Conservation (phyloP, 2,113 vertebrate species). For the Struthidea cinerea region DNA sequence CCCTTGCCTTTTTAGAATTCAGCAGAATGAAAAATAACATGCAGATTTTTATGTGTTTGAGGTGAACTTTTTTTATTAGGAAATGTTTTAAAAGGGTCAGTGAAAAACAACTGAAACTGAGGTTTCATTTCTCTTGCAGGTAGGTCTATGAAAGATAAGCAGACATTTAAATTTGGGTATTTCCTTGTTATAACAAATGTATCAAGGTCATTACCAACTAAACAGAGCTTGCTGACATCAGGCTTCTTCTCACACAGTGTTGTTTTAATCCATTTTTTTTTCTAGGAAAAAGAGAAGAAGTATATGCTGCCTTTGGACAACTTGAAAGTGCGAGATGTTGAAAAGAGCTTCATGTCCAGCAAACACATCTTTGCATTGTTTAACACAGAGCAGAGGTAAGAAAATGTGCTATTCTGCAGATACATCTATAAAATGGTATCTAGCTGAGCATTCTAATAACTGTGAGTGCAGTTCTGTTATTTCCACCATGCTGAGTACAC, state of each 20-base stretch:
- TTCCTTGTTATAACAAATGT: not conserved
- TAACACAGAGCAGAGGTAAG: conserved; percentile 95
- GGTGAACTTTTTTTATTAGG: conserved; percentile 30
- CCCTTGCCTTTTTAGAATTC: not conserved
- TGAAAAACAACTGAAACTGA: conserved; percentile 4
- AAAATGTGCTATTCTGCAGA: conserved; percentile 47
- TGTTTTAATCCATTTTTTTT: not conserved
- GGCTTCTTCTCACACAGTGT: not conserved
- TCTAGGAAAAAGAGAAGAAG: conserved; percentile 92
- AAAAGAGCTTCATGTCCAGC: conserved; percentile 98
- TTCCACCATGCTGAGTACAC: not conserved
- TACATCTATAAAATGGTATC: not conserved
- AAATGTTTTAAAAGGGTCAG: conserved; percentile 44
- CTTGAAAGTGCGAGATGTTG: conserved; percentile 93
- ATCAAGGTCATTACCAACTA: not conserved
- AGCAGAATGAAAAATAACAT: conserved; percentile 20
- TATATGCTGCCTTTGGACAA: conserved; percentile 96
- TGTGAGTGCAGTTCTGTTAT: not conserved
- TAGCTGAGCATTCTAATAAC: not conserved
- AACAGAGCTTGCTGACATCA: not conserved
- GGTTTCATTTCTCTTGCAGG: not conserved
- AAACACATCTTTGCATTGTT: conserved; percentile 96
- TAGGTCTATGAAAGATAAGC: not conserved
- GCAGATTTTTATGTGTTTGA: conserved; percentile 57
- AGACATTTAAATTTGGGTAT: not conserved